These are phyloP conservation scores for Liolophura sinensis DNA, from an alignment of 1,140 invertebrate genomes.

Conservation along the genomic window DNA sequence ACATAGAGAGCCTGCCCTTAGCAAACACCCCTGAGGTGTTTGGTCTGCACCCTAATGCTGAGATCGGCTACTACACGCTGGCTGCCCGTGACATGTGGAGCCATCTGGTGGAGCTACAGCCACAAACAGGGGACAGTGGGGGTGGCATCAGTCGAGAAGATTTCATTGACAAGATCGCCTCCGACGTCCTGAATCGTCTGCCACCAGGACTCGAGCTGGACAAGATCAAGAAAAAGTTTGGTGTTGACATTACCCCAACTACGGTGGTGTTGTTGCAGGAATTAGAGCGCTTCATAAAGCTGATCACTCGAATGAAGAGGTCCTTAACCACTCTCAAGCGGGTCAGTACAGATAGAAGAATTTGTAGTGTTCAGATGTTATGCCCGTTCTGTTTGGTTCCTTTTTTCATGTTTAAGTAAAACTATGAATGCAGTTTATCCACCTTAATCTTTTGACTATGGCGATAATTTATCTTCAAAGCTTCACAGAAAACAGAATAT, in stretches of 20 bases:
- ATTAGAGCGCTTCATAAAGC: slow-evolving; percentile 80
- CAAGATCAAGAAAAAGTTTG: slow-evolving; percentile 76
- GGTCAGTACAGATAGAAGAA: slow-evolving; percentile 52
- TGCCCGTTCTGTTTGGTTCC: too few species aligned
- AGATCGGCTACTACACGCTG: slow-evolving; percentile 71
- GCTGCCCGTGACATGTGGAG: slow-evolving; percentile 82
- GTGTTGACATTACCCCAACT: slow-evolving; percentile 76
- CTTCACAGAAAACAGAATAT: too few species aligned
- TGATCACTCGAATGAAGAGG: slow-evolving; percentile 73
- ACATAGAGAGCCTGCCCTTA: slow-evolving; percentile 55
- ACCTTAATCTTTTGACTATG: too few species aligned
- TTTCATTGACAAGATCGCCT: slow-evolving; percentile 78
- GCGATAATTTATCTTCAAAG: too few species aligned
- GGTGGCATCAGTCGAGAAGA: slow-evolving; percentile 61
- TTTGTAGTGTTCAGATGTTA: background rate
- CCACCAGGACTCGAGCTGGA: slow-evolving; percentile 76
- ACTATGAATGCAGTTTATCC: too few species aligned
- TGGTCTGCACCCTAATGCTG: slow-evolving; percentile 59
- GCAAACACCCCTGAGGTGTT: slow-evolving; percentile 60
- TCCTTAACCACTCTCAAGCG: slow-evolving; percentile 75
- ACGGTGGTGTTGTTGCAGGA: slow-evolving; percentile 87
- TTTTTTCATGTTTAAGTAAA: too few species aligned
- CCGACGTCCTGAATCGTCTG: slow-evolving; percentile 71
- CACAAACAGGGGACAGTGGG: slow-evolving; percentile 67
- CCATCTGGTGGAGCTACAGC: slow-evolving; percentile 82